Evolutionary conservation across 2,888 invertebrate genomes (phyloP), one percentile per base, ranked within the genome.

Genomic region (Pachymerium ferrugineum): DNA sequence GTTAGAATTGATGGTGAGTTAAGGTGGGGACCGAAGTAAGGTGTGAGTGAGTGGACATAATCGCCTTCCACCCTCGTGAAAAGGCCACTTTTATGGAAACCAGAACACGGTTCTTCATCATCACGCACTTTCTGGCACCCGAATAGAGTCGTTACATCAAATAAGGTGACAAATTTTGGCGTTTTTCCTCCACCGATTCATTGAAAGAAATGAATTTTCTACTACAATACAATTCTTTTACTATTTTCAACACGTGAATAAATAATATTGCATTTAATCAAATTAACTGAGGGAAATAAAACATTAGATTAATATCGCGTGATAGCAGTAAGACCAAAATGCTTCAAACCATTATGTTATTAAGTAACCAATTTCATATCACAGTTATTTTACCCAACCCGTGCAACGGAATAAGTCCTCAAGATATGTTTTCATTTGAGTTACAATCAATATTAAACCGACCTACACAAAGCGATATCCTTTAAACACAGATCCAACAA

Each of bases 81-180:
- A 54, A 54, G 47, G 47, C 47, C 47, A 54, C 47, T 54, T 54
- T 54, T 54, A 54, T 54, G 47, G 47, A 54, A 54, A 54, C 47
- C 47, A 54, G 47, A 54, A 54, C 47, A 54, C 19, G 47, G 47
- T 54, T 8, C 47, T 54, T 54, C 47, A 54, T 54, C 47, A 54
- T 54, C 47, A 54, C 47, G 47, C 47, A 54, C 47, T 54, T 54
- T 54, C 47, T 54, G 19, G 22, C 47, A 54, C 47, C 14, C 16
- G 22, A 54, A 54, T 54, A 22, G 47, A 54, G 47, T 54, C 47
- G 47, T 54, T 22, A 54, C 47, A 54, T 54, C 47, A 54, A 54
- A 54, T 54, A 54, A 54, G 47, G 47, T 54, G 47, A 54, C 47
- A 54, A 54, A 54, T 54, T 22, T 22, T 54, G 6, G 47, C 47